Evolutionary conservation across 2,797 vertebrate genomes (phyloP).

Genomic region (Melanotaenia nigrans): DNA sequence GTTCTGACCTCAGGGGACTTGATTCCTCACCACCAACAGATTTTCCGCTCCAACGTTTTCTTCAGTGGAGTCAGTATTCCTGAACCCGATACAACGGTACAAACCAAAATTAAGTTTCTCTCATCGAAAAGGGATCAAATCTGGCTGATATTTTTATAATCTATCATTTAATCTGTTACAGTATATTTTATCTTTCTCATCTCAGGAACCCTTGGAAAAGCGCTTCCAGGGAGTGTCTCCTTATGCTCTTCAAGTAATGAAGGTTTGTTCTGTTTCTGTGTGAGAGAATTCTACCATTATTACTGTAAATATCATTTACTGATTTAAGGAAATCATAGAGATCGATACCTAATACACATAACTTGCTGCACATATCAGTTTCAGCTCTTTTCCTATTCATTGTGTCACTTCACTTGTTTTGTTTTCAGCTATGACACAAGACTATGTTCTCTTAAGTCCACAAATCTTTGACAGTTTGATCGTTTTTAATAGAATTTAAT

Average conservation of each 20-base stretch:
- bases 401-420: too few species aligned
- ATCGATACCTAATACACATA: too few species aligned
- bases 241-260: conserved; percentile 86
- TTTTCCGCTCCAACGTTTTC: conserved; percentile 90
- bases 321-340: not conserved
- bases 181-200: not conserved
- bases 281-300: not conserved
- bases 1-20: conserved; percentile 84
- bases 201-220: conserved; percentile 89
- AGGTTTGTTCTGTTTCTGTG: conserved; percentile 74
- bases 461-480: too few species aligned
- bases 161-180: not conserved
- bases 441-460: too few species aligned
- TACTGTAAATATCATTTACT: too few species aligned
- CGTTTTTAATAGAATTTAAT: too few species aligned
- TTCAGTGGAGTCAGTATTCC: conserved; percentile 91
- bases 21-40: conserved; percentile 89
- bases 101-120: not conserved
- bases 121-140: too few species aligned
- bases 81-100: conserved; percentile 86
- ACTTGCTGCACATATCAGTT: too few species aligned
- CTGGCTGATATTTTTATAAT: too few species aligned
- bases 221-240: conserved; percentile 80
- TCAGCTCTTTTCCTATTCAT: too few species aligned
- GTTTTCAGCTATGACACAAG: too few species aligned